These are phyloP conservation scores for Orestias chungarensis DNA, from an alignment of 2,797 vertebrate genomes.

Conservation along the genomic window DNA sequence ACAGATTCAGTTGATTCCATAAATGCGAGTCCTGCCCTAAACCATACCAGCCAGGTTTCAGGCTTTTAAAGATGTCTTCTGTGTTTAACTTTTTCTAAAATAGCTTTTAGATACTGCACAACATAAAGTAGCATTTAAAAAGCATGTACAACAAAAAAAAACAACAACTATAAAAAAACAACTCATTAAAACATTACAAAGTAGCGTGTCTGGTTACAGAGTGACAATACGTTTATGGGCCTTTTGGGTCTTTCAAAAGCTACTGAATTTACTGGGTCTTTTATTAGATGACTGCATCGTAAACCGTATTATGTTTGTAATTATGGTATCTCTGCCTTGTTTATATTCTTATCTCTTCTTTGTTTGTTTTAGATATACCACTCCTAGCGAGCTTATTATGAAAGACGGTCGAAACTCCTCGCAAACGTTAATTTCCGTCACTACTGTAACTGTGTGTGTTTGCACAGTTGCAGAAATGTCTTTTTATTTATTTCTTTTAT, in stretches of 20 bases:
- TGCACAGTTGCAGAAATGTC: neutral
- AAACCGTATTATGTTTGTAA: neutral
- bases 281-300: conserved; percentile 13
- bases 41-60: neutral
- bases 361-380: conserved; percentile 29
- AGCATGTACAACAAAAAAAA: neutral
- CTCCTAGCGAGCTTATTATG: neutral
- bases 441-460: neutral
- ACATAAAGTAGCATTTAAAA: neutral
- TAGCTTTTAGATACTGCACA: neutral
- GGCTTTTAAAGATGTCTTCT: neutral
- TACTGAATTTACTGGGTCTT: neutral
- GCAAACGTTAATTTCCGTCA: neutral
- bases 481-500: conserved; percentile 27
- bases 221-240: conserved; percentile 7
- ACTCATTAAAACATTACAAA: neutral
- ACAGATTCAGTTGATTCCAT: neutral
- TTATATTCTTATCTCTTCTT: conserved; percentile 23
- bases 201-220: conserved; percentile 6
- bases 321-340: neutral
- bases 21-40: neutral
- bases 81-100: neutral
- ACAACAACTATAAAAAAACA: too few relatives aligned
- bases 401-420: neutral
- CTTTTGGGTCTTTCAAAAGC: neutral